Base-by-base conservation (phyloP, 2,888 invertebrate genomes). In the Clistopyga incitator region DNA sequence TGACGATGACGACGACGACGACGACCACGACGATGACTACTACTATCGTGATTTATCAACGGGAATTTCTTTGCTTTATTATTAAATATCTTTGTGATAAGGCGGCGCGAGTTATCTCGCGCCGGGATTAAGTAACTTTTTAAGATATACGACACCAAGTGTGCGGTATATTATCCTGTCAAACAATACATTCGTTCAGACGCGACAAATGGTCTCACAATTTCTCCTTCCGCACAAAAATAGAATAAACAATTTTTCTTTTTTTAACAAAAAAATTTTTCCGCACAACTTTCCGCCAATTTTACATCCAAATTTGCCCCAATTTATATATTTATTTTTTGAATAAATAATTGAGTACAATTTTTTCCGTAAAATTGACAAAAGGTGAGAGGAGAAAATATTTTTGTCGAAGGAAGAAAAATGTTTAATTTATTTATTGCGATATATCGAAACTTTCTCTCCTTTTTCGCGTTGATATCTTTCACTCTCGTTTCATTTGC, bases 11-110 rank as follows among this genome's bases (percentile, higher is more conserved):
- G 78, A 71, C 56, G 70, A 71, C 59, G 75, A 68, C 50, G 80
- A 64, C 45, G 52, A 50, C 45, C 71, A 34, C 47, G 80, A 70
- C n/a, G 79, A 74, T 67, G 65, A 59, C 25, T 56, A 74, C 34
- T 67, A 76, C 70, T 75, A 65, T 75, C 38, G 77, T 81, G 70
- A 81, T 78, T 84, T 70, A 81, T 64, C 77, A 81, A 84, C 70
- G 84, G 50, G 68, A 84, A 78, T 84, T 82, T 68, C 8, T 65
- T 84, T 80, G 29, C 47, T n/a, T 81, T 74, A 76, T 72, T 64
- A 77, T 77, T 64, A 11, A 23, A 67, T 56, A 59, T 54, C 72
- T n/a, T 45, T 56, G 29, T 47, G 34, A 82, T 65, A 23, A 75
- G 38, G 56, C 68, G 70, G 29, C 52, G 38, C 71, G 74, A 61